Conservation (phyloP, 2,797 vertebrate species). For the Gymnopithys bicolor region DNA sequence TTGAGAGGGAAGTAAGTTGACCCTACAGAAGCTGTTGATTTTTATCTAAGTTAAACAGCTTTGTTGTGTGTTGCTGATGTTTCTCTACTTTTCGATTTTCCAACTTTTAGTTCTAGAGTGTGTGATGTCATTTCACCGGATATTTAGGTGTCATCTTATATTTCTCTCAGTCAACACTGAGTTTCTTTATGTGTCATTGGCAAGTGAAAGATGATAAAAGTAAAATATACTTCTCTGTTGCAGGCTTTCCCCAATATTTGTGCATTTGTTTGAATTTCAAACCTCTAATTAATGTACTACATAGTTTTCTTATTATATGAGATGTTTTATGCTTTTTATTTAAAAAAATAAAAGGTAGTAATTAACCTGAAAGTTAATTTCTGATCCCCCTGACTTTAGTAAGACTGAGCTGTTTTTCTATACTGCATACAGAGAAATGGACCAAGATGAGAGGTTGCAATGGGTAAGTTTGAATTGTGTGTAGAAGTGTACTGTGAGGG, state of each 20-base stretch:
- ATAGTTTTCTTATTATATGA: not conserved
- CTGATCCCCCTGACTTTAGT: not conserved
- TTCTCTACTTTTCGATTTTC: not conserved
- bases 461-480: not conserved
- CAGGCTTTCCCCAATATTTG: not conserved
- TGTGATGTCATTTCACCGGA: not conserved
- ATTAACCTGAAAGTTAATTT: not conserved
- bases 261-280: not conserved
- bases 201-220: not conserved
- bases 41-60: not conserved
- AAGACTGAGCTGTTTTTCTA: not conserved
- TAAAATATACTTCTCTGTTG: not conserved
- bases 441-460: not conserved
- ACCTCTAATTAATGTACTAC: not conserved
- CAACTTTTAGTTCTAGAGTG: not conserved
- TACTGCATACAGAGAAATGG: not conserved
- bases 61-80: not conserved
- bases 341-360: not conserved
- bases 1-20: not conserved
- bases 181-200: not conserved
- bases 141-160: not conserved
- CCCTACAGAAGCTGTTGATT: not conserved
- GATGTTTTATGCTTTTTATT: not conserved
- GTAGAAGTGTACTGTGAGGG: not conserved
- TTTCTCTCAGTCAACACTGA: not conserved